Base-by-base conservation (phyloP, 2,113 vertebrate genomes). In the Promerops cafer region DNA sequence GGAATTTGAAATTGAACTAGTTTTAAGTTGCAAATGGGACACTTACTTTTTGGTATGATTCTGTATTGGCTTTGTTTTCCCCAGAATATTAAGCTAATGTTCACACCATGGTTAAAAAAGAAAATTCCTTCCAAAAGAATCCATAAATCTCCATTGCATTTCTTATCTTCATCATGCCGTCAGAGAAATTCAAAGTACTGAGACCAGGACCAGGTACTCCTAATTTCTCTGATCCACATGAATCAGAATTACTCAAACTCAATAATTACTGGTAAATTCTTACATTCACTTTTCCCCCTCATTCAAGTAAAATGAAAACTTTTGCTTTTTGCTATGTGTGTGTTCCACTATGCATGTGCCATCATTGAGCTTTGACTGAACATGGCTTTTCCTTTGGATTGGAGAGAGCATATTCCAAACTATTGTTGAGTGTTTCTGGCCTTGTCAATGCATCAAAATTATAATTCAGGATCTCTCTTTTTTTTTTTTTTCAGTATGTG, bases 231-330 rank as follows among this genome's bases (percentile, higher is more conserved):
- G 6, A 70, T 31, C 14, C 14, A 7, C 2, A 3, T 50, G 8
- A 74, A 45, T 45, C 20, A 35, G 39, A 40, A 50, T 49, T 44
- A 53, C 18, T 76, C 31, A 84, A n/a, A 64, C 7, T 31, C 35
- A 52, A 4, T 37, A 59, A 71, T 35, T 47, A 35, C 9, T 57
- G 11, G 6, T 16, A 52, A 65, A 70, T 39, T 30, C 13, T 44
- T 49, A 16, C 1, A 2, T 4, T 28, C 1, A 2, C 4, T 42
- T 74, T 47, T 4, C 13, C 5, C 4, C 2, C 9, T 69, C 31
- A 35, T 69, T 28, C 8, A 52, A 54, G 6, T 54, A 69, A 69
- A 64, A 53, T 79, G 1, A 30, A 65, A 66, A 11, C 16, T 56
- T 5, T 42, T 60, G 4, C 9, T 86, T 14, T 14, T 80, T 50